These are phyloP conservation scores for Paralichthys olivaceus DNA, from an alignment of 2,113 vertebrate species.

Conservation along the genomic window DNA sequence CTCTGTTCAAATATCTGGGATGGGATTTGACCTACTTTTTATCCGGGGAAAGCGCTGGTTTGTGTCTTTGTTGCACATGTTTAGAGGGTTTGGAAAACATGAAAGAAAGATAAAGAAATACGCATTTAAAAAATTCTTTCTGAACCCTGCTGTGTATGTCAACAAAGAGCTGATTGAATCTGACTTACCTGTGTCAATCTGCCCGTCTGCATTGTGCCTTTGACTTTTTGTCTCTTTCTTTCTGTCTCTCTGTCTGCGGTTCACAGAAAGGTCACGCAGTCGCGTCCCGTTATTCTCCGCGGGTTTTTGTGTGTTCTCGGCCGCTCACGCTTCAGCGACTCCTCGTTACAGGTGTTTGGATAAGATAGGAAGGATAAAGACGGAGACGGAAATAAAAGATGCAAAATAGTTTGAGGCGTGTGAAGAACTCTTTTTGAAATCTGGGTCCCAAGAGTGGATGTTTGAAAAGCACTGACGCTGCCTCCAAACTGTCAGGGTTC, in stretches of 20 bases:
- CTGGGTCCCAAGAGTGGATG: slow-evolving; percentile 29
- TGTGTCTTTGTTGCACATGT: no score
- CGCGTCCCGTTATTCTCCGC: background rate
- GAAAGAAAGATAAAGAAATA: slow-evolving; percentile 18
- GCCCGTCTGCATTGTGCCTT: slow-evolving; percentile 12
- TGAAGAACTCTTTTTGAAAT: slow-evolving; percentile 47
- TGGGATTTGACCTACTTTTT: no score
- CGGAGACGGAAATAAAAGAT: slow-evolving; percentile 35
- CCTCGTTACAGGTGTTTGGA: slow-evolving; percentile 64
- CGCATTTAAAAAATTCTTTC: slow-evolving; percentile 34
- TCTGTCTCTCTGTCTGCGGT: slow-evolving; percentile 34
- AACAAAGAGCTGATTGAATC: slow-evolving; percentile 16
- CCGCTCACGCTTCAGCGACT: slow-evolving; percentile 3
- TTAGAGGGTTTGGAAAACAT: background rate
- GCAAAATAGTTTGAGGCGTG: slow-evolving; percentile 55
- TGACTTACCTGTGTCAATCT: slow-evolving; percentile 19
- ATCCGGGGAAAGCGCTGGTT: no score
- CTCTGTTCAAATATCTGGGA: no score
- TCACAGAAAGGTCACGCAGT: slow-evolving; percentile 40
- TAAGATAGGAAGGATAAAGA: slow-evolving; percentile 40
- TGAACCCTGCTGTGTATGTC: slow-evolving; percentile 16
- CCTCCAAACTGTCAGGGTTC: slow-evolving; percentile 52
- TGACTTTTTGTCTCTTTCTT: slow-evolving; percentile 6
- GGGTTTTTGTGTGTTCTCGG: slow-evolving; percentile 21
- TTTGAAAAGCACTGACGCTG: slow-evolving; percentile 30